Evolutionary conservation across 2,113 vertebrate species (phyloP).

Genomic region (Heterochromis multidens): DNA sequence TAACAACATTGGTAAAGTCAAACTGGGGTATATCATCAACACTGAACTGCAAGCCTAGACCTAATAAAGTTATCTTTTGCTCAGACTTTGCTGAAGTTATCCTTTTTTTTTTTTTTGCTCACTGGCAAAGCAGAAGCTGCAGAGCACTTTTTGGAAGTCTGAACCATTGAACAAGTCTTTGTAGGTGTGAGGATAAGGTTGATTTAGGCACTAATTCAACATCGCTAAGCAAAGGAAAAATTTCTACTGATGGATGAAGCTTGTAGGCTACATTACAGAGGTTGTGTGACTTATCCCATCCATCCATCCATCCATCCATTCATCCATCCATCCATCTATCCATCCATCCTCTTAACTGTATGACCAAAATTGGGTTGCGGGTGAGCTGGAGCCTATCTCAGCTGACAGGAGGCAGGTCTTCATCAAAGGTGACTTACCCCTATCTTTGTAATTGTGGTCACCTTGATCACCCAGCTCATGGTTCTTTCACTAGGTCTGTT

Average conservation of each 20-base stretch:
- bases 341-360: not conserved
- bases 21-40: not conserved
- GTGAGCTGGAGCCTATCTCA: no score
- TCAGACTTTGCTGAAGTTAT: not conserved
- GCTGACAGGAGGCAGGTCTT: no score
- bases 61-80: not conserved
- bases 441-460: no score
- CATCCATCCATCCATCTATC: not conserved
- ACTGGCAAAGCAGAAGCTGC: not conserved
- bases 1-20: accelerated
- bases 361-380: no score
- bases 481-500: no score
- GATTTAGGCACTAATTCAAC: not conserved
- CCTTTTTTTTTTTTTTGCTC: accelerated
- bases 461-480: no score
- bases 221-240: not conserved
- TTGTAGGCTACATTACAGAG: not conserved
- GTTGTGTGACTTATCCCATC: not conserved
- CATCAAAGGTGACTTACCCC: no score
- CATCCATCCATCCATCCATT: not conserved
- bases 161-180: not conserved
- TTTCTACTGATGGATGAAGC: not conserved
- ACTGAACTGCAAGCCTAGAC: not conserved
- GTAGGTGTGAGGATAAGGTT: not conserved
- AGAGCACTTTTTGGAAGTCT: not conserved